Base-by-base conservation (phyloP, 2,113 vertebrate genomes). In the Shinisaurus crocodilurus region DNA sequence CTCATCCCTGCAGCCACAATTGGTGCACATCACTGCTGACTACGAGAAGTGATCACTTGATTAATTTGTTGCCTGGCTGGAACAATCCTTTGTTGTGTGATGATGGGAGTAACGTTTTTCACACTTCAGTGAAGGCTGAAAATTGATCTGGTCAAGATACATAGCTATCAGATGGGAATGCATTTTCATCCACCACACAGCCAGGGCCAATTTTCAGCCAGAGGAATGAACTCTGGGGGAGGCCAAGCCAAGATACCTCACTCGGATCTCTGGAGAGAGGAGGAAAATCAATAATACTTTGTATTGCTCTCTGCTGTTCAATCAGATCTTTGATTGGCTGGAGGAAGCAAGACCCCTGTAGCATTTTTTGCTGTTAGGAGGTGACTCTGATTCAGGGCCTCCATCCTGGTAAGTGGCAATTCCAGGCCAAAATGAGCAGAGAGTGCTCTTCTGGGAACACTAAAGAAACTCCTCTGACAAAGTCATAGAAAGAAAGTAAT, bases 391-490 rank as follows among this genome's bases (percentile, higher is more conserved):
- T 57, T 50, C 1, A 76, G 45, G 40, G 27, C 1, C 80, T 93
- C 90, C 89, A 77, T 93, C 86, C 76, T 90, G 60, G 81, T 90
- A 83, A 92, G 93, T 90, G 87, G 77, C 89, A 16, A 57, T 74
- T 93, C 82, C n/a, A 89, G 90, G 89, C 90, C 76, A 45, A 91
- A 95, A 90, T 45, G 25, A 87, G 88, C 34, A 37, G 57, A 91
- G 92, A 88, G 72, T 87, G 43, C 92, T 90, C 75, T 0, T 0
- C 0, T 65, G 91, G 88, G 89, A 94, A 91, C 89, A 94, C 77
- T 82, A 88, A 40, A 95, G 88, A n/a, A 79, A 57, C 87, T 82
- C 54, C 80, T 82, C 82, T 5, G 57, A 89, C 65, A 91, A 54
- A 57, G 67, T 12, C 77, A 75, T 93, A 81, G 45, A 93, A 94